These are phyloP conservation scores for Calycopis cecrops DNA, from an alignment of 1,140 invertebrate genomes.

Conservation along the genomic window DNA sequence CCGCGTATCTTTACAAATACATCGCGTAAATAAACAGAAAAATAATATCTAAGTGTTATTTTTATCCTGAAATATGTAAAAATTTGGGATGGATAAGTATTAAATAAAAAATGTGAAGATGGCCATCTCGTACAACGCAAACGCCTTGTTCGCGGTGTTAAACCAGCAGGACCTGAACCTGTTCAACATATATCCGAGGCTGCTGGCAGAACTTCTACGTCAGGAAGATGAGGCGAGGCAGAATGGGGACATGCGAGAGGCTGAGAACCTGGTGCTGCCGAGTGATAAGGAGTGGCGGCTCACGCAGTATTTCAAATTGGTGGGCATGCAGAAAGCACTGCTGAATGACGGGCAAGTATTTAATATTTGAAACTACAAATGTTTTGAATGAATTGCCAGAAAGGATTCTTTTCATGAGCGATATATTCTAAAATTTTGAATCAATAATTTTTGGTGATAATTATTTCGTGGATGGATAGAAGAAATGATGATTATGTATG, in stretches of 20 bases:
- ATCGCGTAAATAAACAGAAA: too few species aligned
- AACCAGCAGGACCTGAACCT: slow-evolving; percentile 71
- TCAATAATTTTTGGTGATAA: too few species aligned
- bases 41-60: too few species aligned
- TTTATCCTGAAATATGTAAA: too few species aligned
- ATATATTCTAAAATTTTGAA: too few species aligned
- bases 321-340: slow-evolving; percentile 79
- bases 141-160: slow-evolving; percentile 72
- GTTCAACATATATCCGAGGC: slow-evolving; percentile 68
- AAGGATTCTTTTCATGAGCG: too few species aligned
- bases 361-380: too few species aligned
- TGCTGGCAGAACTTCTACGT: slow-evolving; percentile 63
- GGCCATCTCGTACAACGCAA: slow-evolving; percentile 50
- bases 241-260: slow-evolving; percentile 57
- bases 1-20: too few species aligned
- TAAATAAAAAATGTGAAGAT: too few species aligned
- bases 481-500: background rate
- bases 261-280: slow-evolving; percentile 75
- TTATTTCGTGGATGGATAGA: background rate
- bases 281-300: slow-evolving; percentile 84
- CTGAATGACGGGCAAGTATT: slow-evolving; percentile 43
- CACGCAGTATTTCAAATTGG: slow-evolving; percentile 83
- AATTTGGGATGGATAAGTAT: too few species aligned
- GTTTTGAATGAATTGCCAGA: too few species aligned
- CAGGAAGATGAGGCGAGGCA: slow-evolving; percentile 63